These are phyloP conservation scores for Rhagonycha fulva DNA, from an alignment of 2,888 invertebrate species.

Conservation along the genomic window DNA sequence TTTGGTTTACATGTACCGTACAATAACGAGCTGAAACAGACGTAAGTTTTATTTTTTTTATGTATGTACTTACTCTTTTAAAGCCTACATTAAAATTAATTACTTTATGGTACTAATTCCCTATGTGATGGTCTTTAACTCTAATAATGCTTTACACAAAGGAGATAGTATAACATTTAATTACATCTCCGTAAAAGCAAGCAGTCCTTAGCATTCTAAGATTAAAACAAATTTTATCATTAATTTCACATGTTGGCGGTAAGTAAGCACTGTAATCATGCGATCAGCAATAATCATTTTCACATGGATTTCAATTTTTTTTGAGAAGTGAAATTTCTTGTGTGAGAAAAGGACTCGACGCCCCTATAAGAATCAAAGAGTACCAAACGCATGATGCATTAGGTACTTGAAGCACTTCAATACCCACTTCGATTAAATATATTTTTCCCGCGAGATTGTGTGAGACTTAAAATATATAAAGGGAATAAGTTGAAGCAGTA, in stretches of 20 bases:
- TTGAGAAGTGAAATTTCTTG: background rate
- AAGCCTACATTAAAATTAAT: background rate
- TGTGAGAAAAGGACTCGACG: constrained; percentile 38
- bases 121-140: background rate
- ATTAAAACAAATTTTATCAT: background rate
- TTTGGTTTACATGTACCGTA: background rate
- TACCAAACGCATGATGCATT: constrained; percentile 44
- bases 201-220: background rate
- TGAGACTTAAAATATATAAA: constrained; percentile 41
- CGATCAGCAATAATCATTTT: background rate
- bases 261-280: too few species aligned
- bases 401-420: constrained; percentile 45
- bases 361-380: constrained; percentile 43
- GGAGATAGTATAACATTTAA: background rate
- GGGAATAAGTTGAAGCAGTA: constrained; percentile 32
- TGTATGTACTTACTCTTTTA: too few species aligned
- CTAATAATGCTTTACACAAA: background rate
- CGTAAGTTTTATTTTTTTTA: background rate
- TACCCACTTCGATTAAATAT: constrained; percentile 49
- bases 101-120: background rate
- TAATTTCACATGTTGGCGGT: background rate
- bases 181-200: background rate
- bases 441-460: constrained; percentile 44
- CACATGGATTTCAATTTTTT: background rate
- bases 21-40: background rate